Evolutionary conservation across 2,797 vertebrate genomes (phyloP), one percentile per base, ranked within the genome.

Genomic region (Notolabrus celidotus): DNA sequence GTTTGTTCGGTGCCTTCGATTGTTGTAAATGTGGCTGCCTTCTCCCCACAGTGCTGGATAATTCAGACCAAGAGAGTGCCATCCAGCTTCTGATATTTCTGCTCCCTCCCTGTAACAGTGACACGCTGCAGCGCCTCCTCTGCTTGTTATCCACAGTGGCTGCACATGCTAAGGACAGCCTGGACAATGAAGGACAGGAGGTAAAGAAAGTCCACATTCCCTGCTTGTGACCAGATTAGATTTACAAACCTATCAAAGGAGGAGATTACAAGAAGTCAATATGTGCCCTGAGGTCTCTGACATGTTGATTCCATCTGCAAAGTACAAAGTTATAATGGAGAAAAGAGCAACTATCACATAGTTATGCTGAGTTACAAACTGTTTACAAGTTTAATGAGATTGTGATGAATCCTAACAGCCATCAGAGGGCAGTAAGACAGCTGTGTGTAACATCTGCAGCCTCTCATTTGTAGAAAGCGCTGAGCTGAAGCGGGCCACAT

Each of bases 91-190:
- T 99, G 84, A 91, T 98, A 80, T 99, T 96, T 91, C 91, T 99
- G 89, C 95, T 99, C 89, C 98, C 98, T 83, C 95, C 97, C 68
- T 98, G 98, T 89, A 98, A 98, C 92, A 97, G 96, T 38, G 98
- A 99, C 91, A 99, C 98, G 1, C 94, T 99, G 43, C 96, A 98
- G 82, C 93, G 96, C 34, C 95, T 99, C 67, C 94, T 99, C 31
- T 94, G 95, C 84, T 96, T 99, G 90, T 93, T 99, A 86, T 95
- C 95, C 80, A 97, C 94, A 1, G 97, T 99, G 82, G 96, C 96
- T 82, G 90, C 89, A 59, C 96, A 96, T 0, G 97, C 98, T 14
- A 93, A 96, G 14, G 95, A 98, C 79, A 83, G 90, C 47, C 74
- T 88, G 56, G 92, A 94, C 87, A 93, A 91, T 80, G 94, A 95